Base-by-base conservation (phyloP, 1,140 invertebrate genomes). In the Drosophila bifasciata region DNA sequence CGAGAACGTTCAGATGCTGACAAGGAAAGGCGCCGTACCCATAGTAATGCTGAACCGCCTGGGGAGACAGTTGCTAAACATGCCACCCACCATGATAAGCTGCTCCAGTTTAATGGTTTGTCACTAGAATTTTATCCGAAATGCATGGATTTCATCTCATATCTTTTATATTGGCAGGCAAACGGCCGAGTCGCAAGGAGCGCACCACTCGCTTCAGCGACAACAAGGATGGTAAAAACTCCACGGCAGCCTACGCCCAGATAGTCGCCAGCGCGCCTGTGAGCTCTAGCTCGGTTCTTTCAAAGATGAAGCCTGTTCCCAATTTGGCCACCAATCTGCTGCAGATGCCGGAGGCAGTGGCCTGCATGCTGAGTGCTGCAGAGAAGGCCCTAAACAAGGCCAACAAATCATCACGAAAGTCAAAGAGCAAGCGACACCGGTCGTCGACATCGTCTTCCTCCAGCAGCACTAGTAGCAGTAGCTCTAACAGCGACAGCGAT, bases 141-240 rank as follows among this genome's bases (percentile, higher is more conserved):
- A 36, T 16, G 5, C 11, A 36, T 36, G n/a, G 15, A 13, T 36
- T 49, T 13, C n/a, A n/a, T 3, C 8, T 19, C n/a, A 11, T 32
- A 0, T 32, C 6, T 4, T 11, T 3, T 8, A 2, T 19, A 9
- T 36, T 3, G 32, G 13, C 36, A 80, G 85, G 86, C 9, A 91
- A 91, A 66, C 75, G 90, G 0, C 68, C 66, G 5, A 90, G 78
- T 16, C 84, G 84, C 5, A 90, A 79, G 45, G 90, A 91, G 49
- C 73, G 90, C 1, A 90, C 85, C 5, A 90, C 90, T 0, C 84
- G 90, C 9, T 91, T 91, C 21, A 91, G 90, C 57, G 90, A 91
- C 69, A 90, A 90, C 21, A 90, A 91, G 49, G 90, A 91, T 16
- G 72, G 78, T 11, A 91, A 89, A 36, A 36, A 1, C 32, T 36